These are phyloP conservation scores for Uria lomvia DNA, from an alignment of 2,113 vertebrate genomes.

Conservation along the genomic window DNA sequence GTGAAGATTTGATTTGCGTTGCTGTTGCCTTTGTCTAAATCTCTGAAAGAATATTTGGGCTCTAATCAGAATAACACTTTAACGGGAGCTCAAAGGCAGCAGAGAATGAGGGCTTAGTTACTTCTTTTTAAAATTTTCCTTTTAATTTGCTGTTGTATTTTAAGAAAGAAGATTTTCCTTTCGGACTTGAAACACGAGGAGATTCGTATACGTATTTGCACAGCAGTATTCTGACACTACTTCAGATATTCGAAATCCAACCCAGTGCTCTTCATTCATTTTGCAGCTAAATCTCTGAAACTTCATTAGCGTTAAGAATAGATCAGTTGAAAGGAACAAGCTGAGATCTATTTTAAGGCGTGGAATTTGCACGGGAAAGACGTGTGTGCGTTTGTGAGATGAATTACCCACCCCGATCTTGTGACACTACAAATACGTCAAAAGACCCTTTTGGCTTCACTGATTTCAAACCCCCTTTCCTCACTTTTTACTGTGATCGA, in stretches of 20 bases:
- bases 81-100: not conserved
- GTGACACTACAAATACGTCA: slow-evolving; percentile 45
- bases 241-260: not conserved
- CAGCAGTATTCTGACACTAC: not conserved
- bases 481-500: slow-evolving; percentile 4
- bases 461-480: not conserved
- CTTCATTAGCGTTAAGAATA: slow-evolving; percentile 67
- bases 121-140: not conserved
- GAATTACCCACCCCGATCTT: not conserved
- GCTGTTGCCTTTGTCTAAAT: not conserved
- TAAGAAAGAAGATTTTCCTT: not conserved
- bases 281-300: not conserved
- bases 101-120: not conserved
- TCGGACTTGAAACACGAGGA: not conserved
- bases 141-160: not conserved
- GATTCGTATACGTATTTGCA: not conserved
- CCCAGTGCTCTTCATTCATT: not conserved
- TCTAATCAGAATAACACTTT: not conserved
- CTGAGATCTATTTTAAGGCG: slow-evolving; percentile 13
- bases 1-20: not conserved
- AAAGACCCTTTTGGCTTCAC: slow-evolving; percentile 36
- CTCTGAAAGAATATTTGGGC: not conserved
- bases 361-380: slow-evolving; percentile 52
- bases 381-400: not conserved
- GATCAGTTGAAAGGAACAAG: slow-evolving; percentile 22